These are phyloP conservation scores for Manis javanica DNA, from an alignment of 2,797 vertebrate species.

Conservation along the genomic window DNA sequence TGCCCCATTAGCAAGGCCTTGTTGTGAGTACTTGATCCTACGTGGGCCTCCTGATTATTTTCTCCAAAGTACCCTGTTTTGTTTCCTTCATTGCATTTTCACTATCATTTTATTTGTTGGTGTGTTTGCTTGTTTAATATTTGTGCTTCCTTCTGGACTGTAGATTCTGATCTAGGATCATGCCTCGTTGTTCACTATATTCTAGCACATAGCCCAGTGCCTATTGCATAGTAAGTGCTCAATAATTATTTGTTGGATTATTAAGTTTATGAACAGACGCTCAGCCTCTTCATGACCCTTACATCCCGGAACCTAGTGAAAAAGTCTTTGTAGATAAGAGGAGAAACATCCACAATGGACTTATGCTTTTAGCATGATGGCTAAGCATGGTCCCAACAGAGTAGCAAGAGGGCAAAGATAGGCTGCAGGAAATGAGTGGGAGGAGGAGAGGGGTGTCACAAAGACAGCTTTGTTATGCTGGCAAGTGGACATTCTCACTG, in stretches of 20 bases:
- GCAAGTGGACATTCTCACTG: conserved; percentile 76
- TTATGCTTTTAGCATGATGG: conserved; percentile 77
- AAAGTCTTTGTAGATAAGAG: conserved; percentile 67
- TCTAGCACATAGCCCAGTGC: neutral
- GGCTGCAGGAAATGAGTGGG: conserved; percentile 79
- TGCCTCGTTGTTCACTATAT: neutral
- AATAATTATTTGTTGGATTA: neutral
- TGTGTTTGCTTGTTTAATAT: neutral
- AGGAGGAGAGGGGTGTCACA: conserved; percentile 76
- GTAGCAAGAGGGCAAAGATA: conserved; percentile 71
- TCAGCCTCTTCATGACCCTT: neutral
- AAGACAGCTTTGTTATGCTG: conserved; percentile 73
- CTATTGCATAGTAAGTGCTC: neutral
- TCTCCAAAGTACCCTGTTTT: neutral
- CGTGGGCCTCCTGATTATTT: too few species aligned
- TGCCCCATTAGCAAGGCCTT: neutral
- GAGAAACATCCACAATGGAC: conserved; percentile 17
- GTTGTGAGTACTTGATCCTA: neutral
- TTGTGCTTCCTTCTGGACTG: neutral
- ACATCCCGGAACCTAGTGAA: neutral
- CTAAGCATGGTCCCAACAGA: conserved; percentile 73
- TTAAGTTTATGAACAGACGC: neutral
- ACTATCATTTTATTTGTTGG: neutral
- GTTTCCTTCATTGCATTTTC: neutral
- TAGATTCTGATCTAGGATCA: neutral